Conservation (phyloP, 2,888 invertebrate genomes). For the Cerastis rubricosa region DNA sequence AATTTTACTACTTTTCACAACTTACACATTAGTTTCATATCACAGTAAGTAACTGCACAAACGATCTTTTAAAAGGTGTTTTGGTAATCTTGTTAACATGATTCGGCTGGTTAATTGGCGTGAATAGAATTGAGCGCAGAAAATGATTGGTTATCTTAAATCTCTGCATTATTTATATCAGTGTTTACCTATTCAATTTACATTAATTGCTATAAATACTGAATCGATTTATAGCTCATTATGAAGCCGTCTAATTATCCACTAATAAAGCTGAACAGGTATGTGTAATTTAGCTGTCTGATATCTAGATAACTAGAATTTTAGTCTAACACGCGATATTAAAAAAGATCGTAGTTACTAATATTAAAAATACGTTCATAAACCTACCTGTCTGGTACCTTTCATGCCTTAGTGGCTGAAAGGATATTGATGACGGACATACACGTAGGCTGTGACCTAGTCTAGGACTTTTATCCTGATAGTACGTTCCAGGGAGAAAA, state of each 20-base stretch:
- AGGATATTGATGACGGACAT: background rate
- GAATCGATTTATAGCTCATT: slow-evolving; percentile 11
- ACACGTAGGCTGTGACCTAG: background rate
- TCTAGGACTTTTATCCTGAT: background rate
- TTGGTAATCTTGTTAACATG: slow-evolving; percentile 7
- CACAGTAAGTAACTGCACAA: background rate
- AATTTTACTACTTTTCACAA: background rate
- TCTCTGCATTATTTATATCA: background rate
- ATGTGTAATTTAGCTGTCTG: background rate
- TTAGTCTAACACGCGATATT: background rate
- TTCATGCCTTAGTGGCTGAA: background rate
- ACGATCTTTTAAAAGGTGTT: background rate
- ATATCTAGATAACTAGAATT: background rate
- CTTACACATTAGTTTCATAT: slow-evolving; percentile 17
- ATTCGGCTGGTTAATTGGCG: background rate
- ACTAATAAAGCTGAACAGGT: background rate
- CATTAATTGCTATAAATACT: background rate
- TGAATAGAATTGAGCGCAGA: background rate
- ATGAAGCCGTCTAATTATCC: background rate
- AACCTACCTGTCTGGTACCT: background rate
- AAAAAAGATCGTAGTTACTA: background rate
- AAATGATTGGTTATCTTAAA: background rate
- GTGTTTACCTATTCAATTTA: slow-evolving; percentile 18
- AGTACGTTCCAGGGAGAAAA: background rate
- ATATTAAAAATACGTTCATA: background rate